Evolutionary conservation across 2,888 invertebrate species (phyloP).

Genomic region (Axea sp.): DNA sequence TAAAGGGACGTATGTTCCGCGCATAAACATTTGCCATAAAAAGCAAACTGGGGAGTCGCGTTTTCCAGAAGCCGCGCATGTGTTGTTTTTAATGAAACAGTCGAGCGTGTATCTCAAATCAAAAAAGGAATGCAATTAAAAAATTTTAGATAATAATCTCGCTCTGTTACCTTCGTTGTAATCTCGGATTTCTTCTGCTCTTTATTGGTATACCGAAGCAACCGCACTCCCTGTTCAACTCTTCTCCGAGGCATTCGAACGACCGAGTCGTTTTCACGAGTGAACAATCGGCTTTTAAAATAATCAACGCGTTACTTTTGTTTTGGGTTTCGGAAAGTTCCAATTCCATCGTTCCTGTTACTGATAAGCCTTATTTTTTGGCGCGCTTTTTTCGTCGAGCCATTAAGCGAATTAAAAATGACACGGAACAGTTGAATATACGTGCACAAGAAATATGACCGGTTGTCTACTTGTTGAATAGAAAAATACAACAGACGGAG

Average conservation of each 20-base stretch:
- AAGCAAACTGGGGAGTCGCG: conserved; percentile 67
- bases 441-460: conserved; percentile 2
- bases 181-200: background rate
- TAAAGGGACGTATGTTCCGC: conserved; percentile 67
- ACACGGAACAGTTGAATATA: conserved; percentile 7
- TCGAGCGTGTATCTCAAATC: background rate
- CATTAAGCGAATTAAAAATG: background rate
- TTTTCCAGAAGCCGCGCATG: conserved; percentile 70
- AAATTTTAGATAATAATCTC: conserved; percentile 15
- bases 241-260: no score
- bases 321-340: no score
- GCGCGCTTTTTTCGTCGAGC: no score
- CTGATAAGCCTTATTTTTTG: no score
- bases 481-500: conserved; percentile 41
- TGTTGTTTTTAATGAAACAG: conserved; percentile 55
- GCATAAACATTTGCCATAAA: conserved; percentile 76
- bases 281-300: no score
- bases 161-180: background rate
- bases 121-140: conserved; percentile 15
- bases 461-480: conserved; percentile 39
- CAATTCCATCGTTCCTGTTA: no score
- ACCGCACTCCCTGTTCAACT: no score
- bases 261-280: no score
- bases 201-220: conserved; percentile 21
- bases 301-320: no score